Base-by-base conservation (phyloP, 2,888 invertebrate species). In the Entomobrya proxima region DNA sequence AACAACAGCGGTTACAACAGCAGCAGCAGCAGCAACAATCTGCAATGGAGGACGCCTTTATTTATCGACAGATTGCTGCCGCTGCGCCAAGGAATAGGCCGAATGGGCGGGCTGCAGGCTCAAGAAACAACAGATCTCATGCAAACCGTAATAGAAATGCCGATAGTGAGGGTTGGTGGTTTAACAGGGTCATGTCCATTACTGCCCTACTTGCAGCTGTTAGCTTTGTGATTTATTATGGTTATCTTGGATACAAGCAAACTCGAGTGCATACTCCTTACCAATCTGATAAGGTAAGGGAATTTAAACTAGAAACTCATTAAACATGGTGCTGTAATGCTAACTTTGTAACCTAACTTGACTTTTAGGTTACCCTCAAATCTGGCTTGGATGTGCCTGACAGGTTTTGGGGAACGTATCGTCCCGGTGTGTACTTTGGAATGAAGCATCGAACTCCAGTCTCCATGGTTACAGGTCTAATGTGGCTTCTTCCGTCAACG, bases 361-460 rank as follows among this genome's bases (percentile, higher is more conserved):
- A 15, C 24, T n/a, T 24, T 35, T 21, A 96, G 95, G 95, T 96
- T 89, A 96, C 97, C 0, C 91, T 92, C 74, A 93, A 93, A 75
- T 93, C 94, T n/a, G 96, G 96, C 0, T 91, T 96, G 52, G 94
- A 95, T 72, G 94, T 95, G 2, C 95, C 95, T 0, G 95, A 96
- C 13, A 93, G 95, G 55, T 97, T 95, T 92, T 99, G 99, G 99
- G 99, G 99, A 9, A 95, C 96, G 0, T 99, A 98, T 92, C 91
- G 98, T 30, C 95, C 98, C 0, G 96, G 96, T 0, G 94, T 95
- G 1, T 98, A 98, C 92, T 93, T 98, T 92, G 98, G 98, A 0
- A 92, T 99, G 91, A 97, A 98, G 92, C 97, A 97, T 0, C 93
- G 98, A 78, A 96, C 97, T 91, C 96, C 97, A 0, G 93, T 95